Percentiles rank a stretch among this genome's conserved stretches.
Evolutionary conservation across 2,888 invertebrate genomes (phyloP).

Genomic region (Alsophila aescularia): DNA sequence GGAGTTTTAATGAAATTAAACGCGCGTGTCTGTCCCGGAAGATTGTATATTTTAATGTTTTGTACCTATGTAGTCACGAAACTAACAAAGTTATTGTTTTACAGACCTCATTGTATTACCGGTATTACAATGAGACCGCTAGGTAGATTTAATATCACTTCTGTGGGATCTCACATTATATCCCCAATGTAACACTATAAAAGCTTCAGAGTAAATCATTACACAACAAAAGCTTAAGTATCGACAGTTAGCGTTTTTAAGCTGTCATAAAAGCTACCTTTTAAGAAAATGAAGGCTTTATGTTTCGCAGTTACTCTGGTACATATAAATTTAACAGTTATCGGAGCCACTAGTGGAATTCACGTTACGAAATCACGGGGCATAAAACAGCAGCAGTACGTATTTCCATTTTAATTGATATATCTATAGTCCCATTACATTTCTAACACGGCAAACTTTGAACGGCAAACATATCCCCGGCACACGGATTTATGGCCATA

Average conservation of each 20-base stretch:
- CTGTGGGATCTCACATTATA: background rate
- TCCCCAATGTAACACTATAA: conserved; percentile 3
- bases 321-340: conserved; percentile 9
- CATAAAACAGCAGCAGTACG: conserved; percentile 17
- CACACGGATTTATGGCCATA: conserved; percentile 34
- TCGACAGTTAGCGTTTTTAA: conserved; percentile 10
- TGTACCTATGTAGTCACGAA: background rate
- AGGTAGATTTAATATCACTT: background rate
- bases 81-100: background rate
- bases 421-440: conserved; percentile 30
- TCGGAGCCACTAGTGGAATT: conserved; percentile 1
- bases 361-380: conserved; percentile 18
- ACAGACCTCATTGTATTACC: background rate
- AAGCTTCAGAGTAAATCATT: conserved; percentile 12
- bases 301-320: background rate
- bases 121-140: background rate
- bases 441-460: conserved; percentile 20
- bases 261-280: conserved; percentile 7
- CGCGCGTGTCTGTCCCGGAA: background rate
- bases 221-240: conserved; percentile 1
- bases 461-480: conserved; percentile 18
- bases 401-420: conserved; percentile 32
- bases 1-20: conserved; percentile 35
- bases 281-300: background rate
- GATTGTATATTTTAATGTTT: background rate